A percentile compares a stretch with the other conserved stretches of the same genome.
Conservation (phyloP, 2,113 vertebrate species). For the Apistogramma diplotaenia region DNA sequence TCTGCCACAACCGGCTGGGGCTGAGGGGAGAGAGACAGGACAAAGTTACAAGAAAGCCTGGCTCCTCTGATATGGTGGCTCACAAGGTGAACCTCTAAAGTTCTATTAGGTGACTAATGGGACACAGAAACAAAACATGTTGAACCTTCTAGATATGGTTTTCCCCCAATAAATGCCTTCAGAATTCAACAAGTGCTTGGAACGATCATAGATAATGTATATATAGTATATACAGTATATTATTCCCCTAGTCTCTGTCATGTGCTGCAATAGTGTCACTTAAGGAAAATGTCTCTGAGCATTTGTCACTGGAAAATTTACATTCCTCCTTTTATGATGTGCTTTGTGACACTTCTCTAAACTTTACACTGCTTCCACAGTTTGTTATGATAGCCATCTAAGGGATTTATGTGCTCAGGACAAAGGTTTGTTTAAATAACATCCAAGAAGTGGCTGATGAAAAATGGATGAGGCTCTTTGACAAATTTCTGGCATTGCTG, state of each 20-base stretch:
- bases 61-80: background rate
- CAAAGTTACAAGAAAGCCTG: background rate
- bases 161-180: background rate
- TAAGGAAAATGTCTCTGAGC: background rate
- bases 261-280: background rate
- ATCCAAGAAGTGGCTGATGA: slow-evolving; percentile 41
- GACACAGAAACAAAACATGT: background rate
- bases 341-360: slow-evolving; percentile 45
- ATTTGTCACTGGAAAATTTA: slow-evolving; percentile 22
- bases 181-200: background rate
- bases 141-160: background rate
- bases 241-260: background rate
- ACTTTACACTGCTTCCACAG: slow-evolving; percentile 42
- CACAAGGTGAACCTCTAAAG: background rate
- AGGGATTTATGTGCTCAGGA: slow-evolving; percentile 34
- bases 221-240: background rate
- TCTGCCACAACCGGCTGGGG: no score
- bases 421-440: slow-evolving; percentile 56
- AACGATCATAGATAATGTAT: background rate
- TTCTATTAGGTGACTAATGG: background rate
- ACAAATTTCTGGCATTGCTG: slow-evolving; percentile 38
- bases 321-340: background rate
- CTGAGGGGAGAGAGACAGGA: no score
- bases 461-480: slow-evolving; percentile 14
- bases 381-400: slow-evolving; percentile 60